Base-by-base conservation (phyloP, 2,113 vertebrate species). In the Anarrhichthys ocellatus region DNA sequence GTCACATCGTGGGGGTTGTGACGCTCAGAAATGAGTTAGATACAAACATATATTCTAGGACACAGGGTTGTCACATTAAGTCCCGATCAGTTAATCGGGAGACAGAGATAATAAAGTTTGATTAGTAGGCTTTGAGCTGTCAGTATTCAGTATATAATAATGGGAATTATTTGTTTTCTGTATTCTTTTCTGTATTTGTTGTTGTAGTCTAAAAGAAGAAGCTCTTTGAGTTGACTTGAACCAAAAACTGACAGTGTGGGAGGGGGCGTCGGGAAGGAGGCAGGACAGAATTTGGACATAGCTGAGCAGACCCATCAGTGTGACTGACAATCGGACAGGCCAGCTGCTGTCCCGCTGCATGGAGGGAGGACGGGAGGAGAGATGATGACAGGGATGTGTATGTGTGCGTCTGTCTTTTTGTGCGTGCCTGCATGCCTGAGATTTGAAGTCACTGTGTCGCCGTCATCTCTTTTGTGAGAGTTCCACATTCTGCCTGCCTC, bases 391-490 rank as follows among this genome's bases (percentile, higher is more conserved):
- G 78, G 72, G 67, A 64, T 84, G 77, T 58, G 56, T 65, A 62
- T 79, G 75, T 78, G 67, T 78, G 56, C 73, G 58, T 78, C 22
- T 87, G 67, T 84, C 56, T 88, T 82, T 84, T 80, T 82, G 87
- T 89, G 85, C 63, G 52, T 46, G 86, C 76, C 89, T 89, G 88
- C 88, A 87, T 91, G 89, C 88, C 89, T 86, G 80, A 87, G 83
- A 89, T 92, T 88, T 88, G 87, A 90, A 88, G 89, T 86, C 90
- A 77, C 89, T 87, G 86, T 91, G 90, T 90, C 64, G 85, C 85
- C 69, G 83, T 93, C 90, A 87, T 84, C 85, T 87, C 88, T 65
- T 92, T 90, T 93, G 90, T 92, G 87, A 80, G 75, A 83, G 70
- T 65, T 59, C 69, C 80, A 90, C 91, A 93, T 92, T 92, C 85